Conservation (phyloP, 2,797 vertebrate genomes). For the Cossypha caffra region DNA sequence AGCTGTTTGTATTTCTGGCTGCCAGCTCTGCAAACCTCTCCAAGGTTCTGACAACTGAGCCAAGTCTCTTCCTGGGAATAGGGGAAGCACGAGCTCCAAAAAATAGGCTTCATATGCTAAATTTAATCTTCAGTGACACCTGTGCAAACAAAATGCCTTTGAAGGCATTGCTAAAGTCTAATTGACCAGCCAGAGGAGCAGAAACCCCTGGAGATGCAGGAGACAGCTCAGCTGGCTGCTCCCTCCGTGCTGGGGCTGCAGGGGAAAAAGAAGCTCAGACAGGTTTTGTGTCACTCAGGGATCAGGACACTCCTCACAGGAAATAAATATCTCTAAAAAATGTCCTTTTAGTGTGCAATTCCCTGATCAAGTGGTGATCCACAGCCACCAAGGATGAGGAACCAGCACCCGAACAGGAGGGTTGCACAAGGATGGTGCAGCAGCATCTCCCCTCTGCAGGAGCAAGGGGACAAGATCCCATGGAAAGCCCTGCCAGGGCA, state of each 20-base stretch:
- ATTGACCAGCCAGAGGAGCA: rapidly evolving
- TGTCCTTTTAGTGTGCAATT: background rate
- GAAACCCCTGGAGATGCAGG: background rate
- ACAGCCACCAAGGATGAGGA: rapidly evolving
- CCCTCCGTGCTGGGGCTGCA: rapidly evolving
- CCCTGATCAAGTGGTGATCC: background rate
- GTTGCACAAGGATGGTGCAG: rapidly evolving
- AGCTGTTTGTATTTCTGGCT: constrained; percentile 23
- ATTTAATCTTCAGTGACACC: constrained; percentile 28
- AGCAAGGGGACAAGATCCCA: rapidly evolving
- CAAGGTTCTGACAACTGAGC: constrained; percentile 17
- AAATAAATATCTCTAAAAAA: background rate
- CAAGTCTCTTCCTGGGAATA: constrained; percentile 14
- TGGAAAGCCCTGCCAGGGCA: rapidly evolving
- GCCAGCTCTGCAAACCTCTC: constrained; percentile 40
- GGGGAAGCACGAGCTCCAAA: background rate
- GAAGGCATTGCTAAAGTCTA: background rate
- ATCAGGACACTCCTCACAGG: background rate
- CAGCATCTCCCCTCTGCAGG: too few species aligned
- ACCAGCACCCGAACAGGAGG: rapidly evolving
- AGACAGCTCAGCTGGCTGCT: background rate
- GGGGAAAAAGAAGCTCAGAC: background rate
- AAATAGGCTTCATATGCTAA: constrained; percentile 3
- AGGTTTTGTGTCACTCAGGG: background rate
- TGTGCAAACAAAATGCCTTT: constrained; percentile 3